These are phyloP conservation scores for Rhynchophorus ferrugineus DNA, from an alignment of 1,140 invertebrate genomes.

Conservation along the genomic window DNA sequence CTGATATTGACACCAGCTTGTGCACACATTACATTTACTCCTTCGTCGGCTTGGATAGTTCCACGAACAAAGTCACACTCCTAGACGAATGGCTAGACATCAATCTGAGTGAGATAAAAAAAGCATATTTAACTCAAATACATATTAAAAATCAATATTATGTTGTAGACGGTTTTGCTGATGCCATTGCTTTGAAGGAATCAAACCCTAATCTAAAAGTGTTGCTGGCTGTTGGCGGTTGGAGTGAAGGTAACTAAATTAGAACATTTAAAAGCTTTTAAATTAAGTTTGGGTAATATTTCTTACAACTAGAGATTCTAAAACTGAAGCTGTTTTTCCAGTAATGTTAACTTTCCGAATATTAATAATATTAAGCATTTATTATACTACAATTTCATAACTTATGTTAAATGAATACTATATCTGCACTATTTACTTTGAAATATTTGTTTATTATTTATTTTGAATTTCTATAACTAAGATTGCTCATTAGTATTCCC, in stretches of 20 bases:
- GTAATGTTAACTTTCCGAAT: too few species aligned
- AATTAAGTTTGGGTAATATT: too few species aligned
- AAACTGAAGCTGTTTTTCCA: too few species aligned
- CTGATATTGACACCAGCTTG: constrained; percentile 57
- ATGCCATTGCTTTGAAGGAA: constrained; percentile 52
- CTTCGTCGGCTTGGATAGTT: constrained; percentile 54
- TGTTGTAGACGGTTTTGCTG: constrained; percentile 19
- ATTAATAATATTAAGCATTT: too few species aligned
- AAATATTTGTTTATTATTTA: too few species aligned
- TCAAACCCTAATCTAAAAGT: constrained; percentile 59
- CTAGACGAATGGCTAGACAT: constrained; percentile 60
- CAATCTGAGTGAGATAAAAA: constrained; percentile 20
- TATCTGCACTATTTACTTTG: too few species aligned
- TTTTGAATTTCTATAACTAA: too few species aligned
- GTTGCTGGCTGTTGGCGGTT: constrained; percentile 66
- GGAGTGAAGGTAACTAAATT: constrained; percentile 56
- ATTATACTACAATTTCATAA: too few species aligned
- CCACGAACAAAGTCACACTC: constrained; percentile 44
- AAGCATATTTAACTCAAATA: background rate
- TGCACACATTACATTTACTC: constrained; percentile 70
- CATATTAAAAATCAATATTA: background rate
- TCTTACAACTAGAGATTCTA: too few species aligned
- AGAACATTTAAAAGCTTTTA: too few species aligned
- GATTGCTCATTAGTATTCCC: too few species aligned
- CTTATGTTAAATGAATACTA: too few species aligned